Percentiles rank a stretch among this genome's conserved stretches.
Conservation (phyloP, 37 sponge, comb jelly and placozoan species). For the Lycopodina hypogea region DNA sequence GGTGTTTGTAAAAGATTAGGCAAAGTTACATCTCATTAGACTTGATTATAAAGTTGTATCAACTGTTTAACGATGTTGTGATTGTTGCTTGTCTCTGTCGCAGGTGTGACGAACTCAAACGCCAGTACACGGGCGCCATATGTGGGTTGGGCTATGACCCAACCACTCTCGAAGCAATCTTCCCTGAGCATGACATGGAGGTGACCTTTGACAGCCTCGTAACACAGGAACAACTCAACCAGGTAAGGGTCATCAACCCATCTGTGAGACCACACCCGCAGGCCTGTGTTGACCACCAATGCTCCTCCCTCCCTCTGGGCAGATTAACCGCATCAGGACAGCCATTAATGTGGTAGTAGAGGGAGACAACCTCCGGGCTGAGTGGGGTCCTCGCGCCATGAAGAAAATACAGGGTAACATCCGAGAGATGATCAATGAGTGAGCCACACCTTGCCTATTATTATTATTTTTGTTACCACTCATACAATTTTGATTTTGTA, state of each 20-base stretch:
- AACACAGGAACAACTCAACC: constrained; percentile 67
- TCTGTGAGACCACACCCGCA: not conserved
- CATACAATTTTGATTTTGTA: not conserved
- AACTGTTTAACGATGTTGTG: not conserved
- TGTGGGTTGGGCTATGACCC: constrained; percentile 91
- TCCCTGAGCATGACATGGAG: constrained; percentile 84
- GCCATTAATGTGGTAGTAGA: constrained; percentile 52
- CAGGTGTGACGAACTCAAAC: constrained; percentile 67
- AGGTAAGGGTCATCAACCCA: too few relatives aligned
- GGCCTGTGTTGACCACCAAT: not conserved
- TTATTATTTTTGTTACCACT: too few relatives aligned
- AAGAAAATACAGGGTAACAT: constrained; percentile 48
- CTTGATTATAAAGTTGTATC: not conserved
- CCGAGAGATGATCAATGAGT: constrained; percentile 42
- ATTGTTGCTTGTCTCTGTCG: not conserved
- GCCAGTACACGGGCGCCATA: constrained; percentile 77
- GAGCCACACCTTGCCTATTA: not conserved
- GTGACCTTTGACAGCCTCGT: constrained; percentile 76
- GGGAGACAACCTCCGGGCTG: constrained; percentile 21
- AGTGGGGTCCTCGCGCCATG: constrained; percentile 35
- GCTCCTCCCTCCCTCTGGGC: not conserved
- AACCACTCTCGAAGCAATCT: constrained; percentile 55
- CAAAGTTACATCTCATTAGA: too few relatives aligned
- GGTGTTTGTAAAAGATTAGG: too few relatives aligned
- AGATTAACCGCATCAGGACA: constrained; percentile 64